Evolutionary conservation across 2,797 vertebrate species (phyloP).

Genomic region (Pygocentrus nattereri): DNA sequence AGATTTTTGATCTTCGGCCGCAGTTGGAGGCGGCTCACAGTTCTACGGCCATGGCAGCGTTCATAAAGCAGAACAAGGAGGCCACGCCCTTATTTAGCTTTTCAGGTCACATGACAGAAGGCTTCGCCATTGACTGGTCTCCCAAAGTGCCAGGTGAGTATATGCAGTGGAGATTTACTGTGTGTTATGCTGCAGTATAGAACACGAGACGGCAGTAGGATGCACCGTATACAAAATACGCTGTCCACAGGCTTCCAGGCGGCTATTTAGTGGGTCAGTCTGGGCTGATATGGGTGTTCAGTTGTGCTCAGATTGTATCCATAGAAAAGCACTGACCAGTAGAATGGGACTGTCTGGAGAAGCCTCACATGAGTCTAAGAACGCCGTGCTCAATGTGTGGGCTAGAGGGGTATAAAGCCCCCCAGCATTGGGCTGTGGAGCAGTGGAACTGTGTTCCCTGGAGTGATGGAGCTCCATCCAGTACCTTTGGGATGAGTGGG

Average conservation of each 20-base stretch:
- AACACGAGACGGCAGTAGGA: too few species aligned
- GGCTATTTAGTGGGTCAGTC: not conserved
- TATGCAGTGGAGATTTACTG: not conserved
- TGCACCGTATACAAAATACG: too few species aligned
- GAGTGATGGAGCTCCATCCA: not conserved
- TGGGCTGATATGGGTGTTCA: too few species aligned
- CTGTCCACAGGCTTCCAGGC: not conserved
- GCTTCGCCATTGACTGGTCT: constrained; percentile 92
- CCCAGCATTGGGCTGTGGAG: not conserved
- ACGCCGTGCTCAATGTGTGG: not conserved
- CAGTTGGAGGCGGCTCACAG: constrained; percentile 86
- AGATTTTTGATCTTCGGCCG: constrained; percentile 83
- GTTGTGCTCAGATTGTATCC: too few species aligned
- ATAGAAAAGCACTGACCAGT: too few species aligned
- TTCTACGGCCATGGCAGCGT: constrained; percentile 80
- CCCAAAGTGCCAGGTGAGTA: constrained; percentile 83
- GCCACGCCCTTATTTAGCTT: constrained; percentile 86
- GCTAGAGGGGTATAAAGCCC: not conserved
- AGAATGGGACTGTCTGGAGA: too few species aligned
- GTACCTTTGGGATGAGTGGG: not conserved
- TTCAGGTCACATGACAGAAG: constrained; percentile 91
- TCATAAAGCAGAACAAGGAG: constrained; percentile 84
- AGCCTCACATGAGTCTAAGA: too few species aligned
- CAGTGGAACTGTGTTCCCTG: too few species aligned
- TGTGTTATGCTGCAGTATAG: not conserved